Evolutionary conservation across 2,797 vertebrate genomes (phyloP).

Genomic region (Acanthurus lineatus): DNA sequence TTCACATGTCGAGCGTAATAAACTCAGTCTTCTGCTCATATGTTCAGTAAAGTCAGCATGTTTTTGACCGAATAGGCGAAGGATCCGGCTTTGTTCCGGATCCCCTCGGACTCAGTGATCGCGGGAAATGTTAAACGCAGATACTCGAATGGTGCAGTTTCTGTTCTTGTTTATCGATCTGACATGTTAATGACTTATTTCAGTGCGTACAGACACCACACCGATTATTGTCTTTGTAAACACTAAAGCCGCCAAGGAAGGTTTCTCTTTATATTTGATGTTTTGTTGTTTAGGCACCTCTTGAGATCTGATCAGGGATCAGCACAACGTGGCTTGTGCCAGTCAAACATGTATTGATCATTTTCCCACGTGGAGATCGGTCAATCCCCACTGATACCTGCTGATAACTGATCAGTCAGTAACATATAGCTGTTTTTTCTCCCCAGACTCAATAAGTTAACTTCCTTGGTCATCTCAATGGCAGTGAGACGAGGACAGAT

Average conservation of each 20-base stretch:
- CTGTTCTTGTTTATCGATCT: no score
- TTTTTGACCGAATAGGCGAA: background rate
- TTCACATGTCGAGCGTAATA: background rate
- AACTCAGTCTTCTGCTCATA: no score
- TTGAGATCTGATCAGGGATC: background rate
- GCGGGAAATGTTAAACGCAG: background rate
- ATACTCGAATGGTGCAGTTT: background rate
- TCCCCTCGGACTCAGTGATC: background rate
- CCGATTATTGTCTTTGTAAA: background rate
- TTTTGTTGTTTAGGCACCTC: background rate
- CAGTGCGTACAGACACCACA: no score
- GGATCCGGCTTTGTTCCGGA: background rate
- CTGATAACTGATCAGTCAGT: background rate
- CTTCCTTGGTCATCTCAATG: conserved; percentile 74
- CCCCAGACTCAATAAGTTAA: conserved; percentile 41
- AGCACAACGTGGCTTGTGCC: background rate
- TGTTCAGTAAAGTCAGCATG: no score
- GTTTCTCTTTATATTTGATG: background rate
- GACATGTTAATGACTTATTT: no score
- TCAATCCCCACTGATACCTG: background rate
- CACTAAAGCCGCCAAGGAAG: background rate
- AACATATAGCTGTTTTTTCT: conserved; percentile 16
- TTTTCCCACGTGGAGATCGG: background rate
- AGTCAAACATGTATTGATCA: background rate
- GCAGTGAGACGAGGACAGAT: conserved; percentile 87